A percentile compares a stretch with the other conserved stretches of the same genome.
Conservation (phyloP, 2,888 invertebrate genomes). For the Serrognathus titanus region DNA sequence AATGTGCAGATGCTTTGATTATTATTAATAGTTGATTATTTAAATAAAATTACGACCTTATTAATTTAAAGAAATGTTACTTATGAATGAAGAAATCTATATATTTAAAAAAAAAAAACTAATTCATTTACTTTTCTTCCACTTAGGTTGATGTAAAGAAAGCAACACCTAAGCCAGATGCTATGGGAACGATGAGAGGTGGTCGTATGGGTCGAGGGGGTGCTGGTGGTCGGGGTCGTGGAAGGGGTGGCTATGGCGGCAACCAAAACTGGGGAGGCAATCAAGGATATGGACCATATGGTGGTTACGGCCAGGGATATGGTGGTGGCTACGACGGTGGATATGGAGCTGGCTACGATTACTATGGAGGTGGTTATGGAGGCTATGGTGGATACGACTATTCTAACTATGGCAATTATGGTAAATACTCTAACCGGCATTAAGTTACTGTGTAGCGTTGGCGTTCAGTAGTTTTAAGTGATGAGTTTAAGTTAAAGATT, state of each 20-base stretch:
- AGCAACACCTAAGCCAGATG: slow-evolving; percentile 87
- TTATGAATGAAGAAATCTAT: background rate
- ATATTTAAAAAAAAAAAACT: slow-evolving; percentile 2
- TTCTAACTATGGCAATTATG: slow-evolving; percentile 79
- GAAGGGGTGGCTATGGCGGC: slow-evolving; percentile 67
- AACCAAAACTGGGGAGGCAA: slow-evolving; percentile 65
- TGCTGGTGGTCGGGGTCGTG: slow-evolving; percentile 66
- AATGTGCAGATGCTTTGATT: no score
- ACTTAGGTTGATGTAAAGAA: slow-evolving; percentile 88
- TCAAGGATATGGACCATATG: slow-evolving; percentile 63
- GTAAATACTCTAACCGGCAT: slow-evolving; percentile 59
- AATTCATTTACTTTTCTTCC: slow-evolving; percentile 23
- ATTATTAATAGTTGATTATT: no score
- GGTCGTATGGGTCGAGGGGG: slow-evolving; percentile 65
- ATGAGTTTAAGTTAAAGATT: slow-evolving; percentile 15
- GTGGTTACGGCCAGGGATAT: slow-evolving; percentile 51
- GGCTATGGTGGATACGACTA: slow-evolving; percentile 79
- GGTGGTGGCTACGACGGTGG: slow-evolving; percentile 73
- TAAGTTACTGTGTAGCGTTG: slow-evolving; percentile 22
- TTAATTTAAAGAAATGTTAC: no score
- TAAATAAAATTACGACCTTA: no score
- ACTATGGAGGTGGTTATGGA: slow-evolving; percentile 73
- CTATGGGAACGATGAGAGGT: slow-evolving; percentile 52
- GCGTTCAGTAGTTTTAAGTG: slow-evolving; percentile 29
- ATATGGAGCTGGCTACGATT: slow-evolving; percentile 69